Evolutionary conservation across 2,797 vertebrate species (phyloP), one percentile per base, ranked within the genome.

Genomic region (Leptodactylus fallax): DNA sequence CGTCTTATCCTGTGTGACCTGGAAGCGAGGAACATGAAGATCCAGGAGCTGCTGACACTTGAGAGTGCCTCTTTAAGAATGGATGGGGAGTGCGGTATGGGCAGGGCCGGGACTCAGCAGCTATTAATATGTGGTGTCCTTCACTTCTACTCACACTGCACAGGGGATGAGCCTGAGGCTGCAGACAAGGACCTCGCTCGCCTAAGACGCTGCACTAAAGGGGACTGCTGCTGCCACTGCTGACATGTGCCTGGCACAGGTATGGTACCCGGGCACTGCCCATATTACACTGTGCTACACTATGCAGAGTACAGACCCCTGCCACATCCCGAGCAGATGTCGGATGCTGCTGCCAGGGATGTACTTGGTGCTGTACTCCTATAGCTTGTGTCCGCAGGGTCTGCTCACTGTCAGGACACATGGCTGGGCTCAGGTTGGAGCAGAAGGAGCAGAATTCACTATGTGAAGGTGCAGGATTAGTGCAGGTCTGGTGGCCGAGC

Each of bases 61-160:
- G 87, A 67, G 81, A 49, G 27, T 72, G 25, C 7, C 17, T 78
- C 79, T 81, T 81, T 85, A 89, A 85, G 83, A 76, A 65, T 36
- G 79, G 63, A 85, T 56, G 80, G 77, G 67, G 88, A 89, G 84
- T 7, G 67, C 47, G 71, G 87, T 51, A 53, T 85, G 87, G 87
- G 87, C 83, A 81, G 87, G 87, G 83, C 83, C 81, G 82, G 74
- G 25, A 58, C 45, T 1, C 45, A 23, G 74, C 49, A 53, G n/a
- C 53, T 72, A 47, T 47, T 72, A 72, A 47, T 25, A 80, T 45
- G 78, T 60, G 10, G 55, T 61, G 25, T 61, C 78, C 56, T 21
- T 61, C 78, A 61, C 58, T 47, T 61, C 55, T 56, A 60, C 55
- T 80, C 78, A 45, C 78, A 61, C 78, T 36, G 55, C 23, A 27